Conservation (phyloP, 2,888 invertebrate species). For the Aphidius colemani region DNA sequence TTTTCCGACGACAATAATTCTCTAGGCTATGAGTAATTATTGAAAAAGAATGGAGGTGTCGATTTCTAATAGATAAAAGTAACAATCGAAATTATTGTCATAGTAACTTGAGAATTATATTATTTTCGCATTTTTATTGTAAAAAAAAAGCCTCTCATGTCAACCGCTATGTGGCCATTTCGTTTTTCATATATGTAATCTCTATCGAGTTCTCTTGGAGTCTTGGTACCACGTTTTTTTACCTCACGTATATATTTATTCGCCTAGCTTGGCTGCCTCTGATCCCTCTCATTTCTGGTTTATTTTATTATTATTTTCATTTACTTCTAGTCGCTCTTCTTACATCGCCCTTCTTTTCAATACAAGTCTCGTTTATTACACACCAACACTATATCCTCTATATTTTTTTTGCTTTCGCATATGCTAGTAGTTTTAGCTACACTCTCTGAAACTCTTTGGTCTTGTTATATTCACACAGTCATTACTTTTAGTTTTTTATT, state of each 20-base stretch:
- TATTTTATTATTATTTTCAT: background rate
- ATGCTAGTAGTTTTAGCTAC: constrained; percentile 22
- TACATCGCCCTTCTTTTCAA: constrained; percentile 19
- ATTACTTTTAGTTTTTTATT: background rate
- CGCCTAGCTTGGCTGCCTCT: constrained; percentile 14
- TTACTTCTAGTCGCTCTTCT: constrained; percentile 11
- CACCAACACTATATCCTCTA: too few relatives aligned
- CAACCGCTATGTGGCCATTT: constrained; percentile 18
- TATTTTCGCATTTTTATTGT: constrained; percentile 8
- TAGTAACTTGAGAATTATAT: too few relatives aligned
- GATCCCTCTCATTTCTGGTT: constrained; percentile 3
- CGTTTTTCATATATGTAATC: constrained; percentile 19
- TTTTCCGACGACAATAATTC: background rate
- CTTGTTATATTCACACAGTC: constrained; percentile 8
- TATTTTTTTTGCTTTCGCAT: too few relatives aligned
- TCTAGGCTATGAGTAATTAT: constrained; percentile 15
- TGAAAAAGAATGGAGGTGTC: background rate
- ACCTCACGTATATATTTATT: background rate
- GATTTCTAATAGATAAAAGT: too few relatives aligned
- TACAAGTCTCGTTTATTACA: constrained; percentile 26
- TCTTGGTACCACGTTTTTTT: too few relatives aligned
- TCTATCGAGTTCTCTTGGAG: background rate
- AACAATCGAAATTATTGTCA: too few relatives aligned
- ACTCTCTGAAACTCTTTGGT: background rate
- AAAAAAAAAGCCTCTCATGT: constrained; percentile 9